Conservation (phyloP, 1,140 invertebrate genomes). For the Brachionus asplanchnoidis region DNA sequence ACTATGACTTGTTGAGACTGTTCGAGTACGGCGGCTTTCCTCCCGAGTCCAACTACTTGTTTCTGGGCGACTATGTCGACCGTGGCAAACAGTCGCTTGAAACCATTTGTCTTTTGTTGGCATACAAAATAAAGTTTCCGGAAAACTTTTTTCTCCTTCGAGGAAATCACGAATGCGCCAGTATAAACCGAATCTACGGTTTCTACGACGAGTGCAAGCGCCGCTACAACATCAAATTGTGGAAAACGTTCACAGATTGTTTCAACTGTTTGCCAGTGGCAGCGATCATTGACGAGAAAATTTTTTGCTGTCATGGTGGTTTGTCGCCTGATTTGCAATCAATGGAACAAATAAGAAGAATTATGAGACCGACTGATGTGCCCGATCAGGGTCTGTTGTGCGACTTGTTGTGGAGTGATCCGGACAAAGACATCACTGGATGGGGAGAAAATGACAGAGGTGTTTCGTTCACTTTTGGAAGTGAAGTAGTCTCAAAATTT, state of each 20-base stretch:
- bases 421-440: constrained; percentile 62
- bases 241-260: constrained; percentile 62
- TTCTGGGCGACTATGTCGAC: constrained; percentile 73
- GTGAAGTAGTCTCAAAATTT: constrained; percentile 63
- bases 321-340: constrained; percentile 61
- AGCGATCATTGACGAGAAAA: constrained; percentile 86
- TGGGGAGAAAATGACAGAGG: constrained; percentile 63
- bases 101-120: constrained; percentile 69
- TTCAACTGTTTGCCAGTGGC: constrained; percentile 66
- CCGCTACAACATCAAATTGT: constrained; percentile 61
- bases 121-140: constrained; percentile 92
- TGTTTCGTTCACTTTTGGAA: constrained; percentile 62
- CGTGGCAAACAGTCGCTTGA: constrained; percentile 64
- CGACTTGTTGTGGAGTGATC: constrained; percentile 63
- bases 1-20: constrained; percentile 90
- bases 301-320: constrained; percentile 92
- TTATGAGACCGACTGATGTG: constrained; percentile 62
- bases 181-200: constrained; percentile 64
- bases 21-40: constrained; percentile 99
- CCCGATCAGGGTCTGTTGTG: constrained; percentile 63
- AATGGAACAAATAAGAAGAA: constrained; percentile 62
- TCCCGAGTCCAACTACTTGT: constrained; percentile 99
- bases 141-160: constrained; percentile 82
- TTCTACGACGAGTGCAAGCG: constrained; percentile 65
- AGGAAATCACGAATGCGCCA: constrained; percentile 68